Conservation (phyloP, 92 coral and sea anemone species). For the Epizoanthus ramosus region DNA sequence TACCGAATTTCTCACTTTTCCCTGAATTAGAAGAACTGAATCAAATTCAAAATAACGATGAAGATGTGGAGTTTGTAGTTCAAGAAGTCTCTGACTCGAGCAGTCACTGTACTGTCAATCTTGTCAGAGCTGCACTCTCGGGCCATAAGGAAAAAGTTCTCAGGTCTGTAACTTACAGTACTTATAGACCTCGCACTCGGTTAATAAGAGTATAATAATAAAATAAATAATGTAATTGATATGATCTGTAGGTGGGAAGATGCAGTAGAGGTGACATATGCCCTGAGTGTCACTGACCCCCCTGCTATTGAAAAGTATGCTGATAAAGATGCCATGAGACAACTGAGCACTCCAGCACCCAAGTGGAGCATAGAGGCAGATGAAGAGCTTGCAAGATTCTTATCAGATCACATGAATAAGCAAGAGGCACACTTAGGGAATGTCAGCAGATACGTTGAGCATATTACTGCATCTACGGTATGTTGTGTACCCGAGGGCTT, state of each 20-base stretch:
- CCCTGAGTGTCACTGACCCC: slow-evolving; percentile 79
- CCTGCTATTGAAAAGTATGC: slow-evolving; percentile 79
- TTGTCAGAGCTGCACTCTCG: too few relatives aligned
- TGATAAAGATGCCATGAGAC: slow-evolving; percentile 91
- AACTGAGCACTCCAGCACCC: slow-evolving; percentile 85
- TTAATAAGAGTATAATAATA: too few relatives aligned
- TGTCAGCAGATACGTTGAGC: slow-evolving; percentile 92
- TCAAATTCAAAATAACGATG: too few relatives aligned
- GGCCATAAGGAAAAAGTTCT: too few relatives aligned
- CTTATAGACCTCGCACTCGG: too few relatives aligned
- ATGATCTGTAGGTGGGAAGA: slow-evolving; percentile 84
- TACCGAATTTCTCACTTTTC: too few relatives aligned
- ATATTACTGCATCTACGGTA: slow-evolving; percentile 88
- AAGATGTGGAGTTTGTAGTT: too few relatives aligned
- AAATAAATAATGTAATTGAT: neutral
- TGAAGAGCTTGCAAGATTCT: slow-evolving; percentile 91
- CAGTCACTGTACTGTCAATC: too few relatives aligned
- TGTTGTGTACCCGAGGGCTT: slow-evolving; percentile 11
- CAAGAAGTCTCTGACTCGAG: too few relatives aligned
- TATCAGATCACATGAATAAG: slow-evolving; percentile 81
- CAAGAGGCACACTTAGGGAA: slow-evolving; percentile 91
- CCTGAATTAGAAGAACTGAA: too few relatives aligned
- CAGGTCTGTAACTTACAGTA: too few relatives aligned
- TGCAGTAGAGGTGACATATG: slow-evolving; percentile 85
- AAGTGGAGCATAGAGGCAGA: slow-evolving; percentile 98